A percentile compares a stretch with the other conserved stretches of the same genome.
Evolutionary conservation across 1,140 invertebrate genomes (phyloP).

Genomic region (Drosophila pectinifera): DNA sequence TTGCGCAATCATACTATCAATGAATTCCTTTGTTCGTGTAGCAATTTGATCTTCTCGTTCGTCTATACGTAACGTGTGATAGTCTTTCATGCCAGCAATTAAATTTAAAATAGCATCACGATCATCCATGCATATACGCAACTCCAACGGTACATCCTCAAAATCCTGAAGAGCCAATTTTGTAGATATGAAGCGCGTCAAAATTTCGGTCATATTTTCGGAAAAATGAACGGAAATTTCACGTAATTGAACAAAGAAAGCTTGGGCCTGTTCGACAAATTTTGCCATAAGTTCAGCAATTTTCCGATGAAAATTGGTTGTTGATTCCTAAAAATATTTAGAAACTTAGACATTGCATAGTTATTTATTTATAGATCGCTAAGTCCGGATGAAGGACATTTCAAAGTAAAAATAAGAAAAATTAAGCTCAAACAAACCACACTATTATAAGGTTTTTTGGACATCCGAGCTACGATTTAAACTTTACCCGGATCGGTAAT

Average conservation of each 20-base stretch:
- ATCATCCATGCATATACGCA: constrained; percentile 88
- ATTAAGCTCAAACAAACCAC: too few relatives aligned
- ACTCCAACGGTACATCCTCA: constrained; percentile 79
- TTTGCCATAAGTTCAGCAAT: constrained; percentile 90
- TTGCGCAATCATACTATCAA: constrained; percentile 86
- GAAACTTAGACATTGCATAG: too few relatives aligned
- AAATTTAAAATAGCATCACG: constrained; percentile 90
- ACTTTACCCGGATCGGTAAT: too few relatives aligned
- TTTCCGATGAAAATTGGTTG: constrained; percentile 88
- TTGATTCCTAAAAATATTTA: constrained; percentile 47
- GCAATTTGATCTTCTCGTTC: constrained; percentile 90
- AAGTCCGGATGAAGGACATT: too few relatives aligned
- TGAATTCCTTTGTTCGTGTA: constrained; percentile 89
- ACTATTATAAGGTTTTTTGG: too few relatives aligned
- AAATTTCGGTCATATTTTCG: constrained; percentile 84
- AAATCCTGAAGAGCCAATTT: constrained; percentile 63
- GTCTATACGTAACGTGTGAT: constrained; percentile 91
- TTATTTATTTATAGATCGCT: too few relatives aligned
- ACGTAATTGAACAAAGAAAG: constrained; percentile 89
- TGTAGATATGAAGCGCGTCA: constrained; percentile 53
- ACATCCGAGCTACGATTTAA: too few relatives aligned
- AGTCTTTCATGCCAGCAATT: constrained; percentile 90
- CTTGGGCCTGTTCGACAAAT: constrained; percentile 90
- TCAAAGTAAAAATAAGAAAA: too few relatives aligned
- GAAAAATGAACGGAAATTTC: constrained; percentile 86